Evolutionary conservation across 2,113 vertebrate species (phyloP).

Genomic region (Elgaria multicarinata): DNA sequence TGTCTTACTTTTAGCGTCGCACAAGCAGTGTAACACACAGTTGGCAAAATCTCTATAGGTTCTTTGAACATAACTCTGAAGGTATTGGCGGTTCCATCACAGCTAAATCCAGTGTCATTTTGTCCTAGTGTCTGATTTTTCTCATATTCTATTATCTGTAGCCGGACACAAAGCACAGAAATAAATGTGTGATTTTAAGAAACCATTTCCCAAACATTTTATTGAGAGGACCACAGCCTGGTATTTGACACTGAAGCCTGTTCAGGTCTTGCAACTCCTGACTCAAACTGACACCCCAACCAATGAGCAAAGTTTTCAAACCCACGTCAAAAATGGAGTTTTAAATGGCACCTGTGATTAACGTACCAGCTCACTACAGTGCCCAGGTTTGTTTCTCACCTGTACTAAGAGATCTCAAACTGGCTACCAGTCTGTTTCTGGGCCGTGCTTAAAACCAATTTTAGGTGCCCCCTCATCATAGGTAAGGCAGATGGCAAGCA

Average conservation of each 20-base stretch:
- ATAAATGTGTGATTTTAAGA: background rate
- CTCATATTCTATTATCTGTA: constrained; percentile 92
- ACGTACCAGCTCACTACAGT: background rate
- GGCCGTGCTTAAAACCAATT: background rate
- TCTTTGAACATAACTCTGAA: constrained; percentile 98
- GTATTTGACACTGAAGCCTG: background rate
- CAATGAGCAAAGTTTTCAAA: background rate
- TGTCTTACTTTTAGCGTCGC: constrained; percentile 89
- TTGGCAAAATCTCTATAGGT: constrained; percentile 91
- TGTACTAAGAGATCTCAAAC: background rate
- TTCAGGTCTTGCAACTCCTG: background rate
- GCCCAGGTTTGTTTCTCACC: background rate
- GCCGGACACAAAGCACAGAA: background rate
- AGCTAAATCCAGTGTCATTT: constrained; percentile 94
- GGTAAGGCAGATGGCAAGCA: background rate
- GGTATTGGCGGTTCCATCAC: constrained; percentile 90
- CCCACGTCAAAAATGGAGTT: background rate
- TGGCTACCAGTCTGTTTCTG: background rate
- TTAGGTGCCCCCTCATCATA: background rate
- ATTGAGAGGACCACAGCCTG: background rate
- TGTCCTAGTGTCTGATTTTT: constrained; percentile 91
- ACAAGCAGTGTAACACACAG: constrained; percentile 91
- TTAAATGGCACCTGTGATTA: background rate
- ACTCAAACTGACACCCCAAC: background rate
- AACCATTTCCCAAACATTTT: constrained; percentile 18